Evolutionary conservation across 2,113 vertebrate genomes (phyloP).

Genomic region (Damaliscus lunatus): DNA sequence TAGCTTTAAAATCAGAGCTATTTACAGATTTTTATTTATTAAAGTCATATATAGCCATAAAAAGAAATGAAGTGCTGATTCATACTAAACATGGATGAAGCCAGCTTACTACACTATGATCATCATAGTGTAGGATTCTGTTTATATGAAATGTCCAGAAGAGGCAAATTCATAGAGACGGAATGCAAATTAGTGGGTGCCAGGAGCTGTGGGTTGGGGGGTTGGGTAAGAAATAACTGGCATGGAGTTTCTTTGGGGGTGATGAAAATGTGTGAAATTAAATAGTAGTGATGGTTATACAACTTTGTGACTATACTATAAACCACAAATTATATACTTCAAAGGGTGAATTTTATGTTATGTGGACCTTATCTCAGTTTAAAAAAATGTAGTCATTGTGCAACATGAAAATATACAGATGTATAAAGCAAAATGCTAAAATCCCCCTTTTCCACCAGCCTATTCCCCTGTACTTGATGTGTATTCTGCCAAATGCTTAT

Average conservation of each 20-base stretch:
- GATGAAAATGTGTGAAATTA: not conserved
- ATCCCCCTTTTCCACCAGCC: not conserved
- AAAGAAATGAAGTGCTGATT: not conserved
- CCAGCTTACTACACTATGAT: not conserved
- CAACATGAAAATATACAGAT: not conserved
- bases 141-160: not conserved
- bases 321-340: not conserved
- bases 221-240: not conserved
- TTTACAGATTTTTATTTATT: not conserved
- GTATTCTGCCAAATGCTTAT: not conserved
- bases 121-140: not conserved
- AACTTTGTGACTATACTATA: slow-evolving; percentile 2
- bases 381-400: not conserved
- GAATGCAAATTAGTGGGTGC: not conserved
- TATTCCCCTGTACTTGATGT: not conserved
- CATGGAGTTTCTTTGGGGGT: not conserved
- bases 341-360: not conserved
- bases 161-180: not conserved
- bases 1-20: not conserved
- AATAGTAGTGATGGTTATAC: not conserved
- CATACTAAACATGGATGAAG: not conserved
- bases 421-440: slow-evolving; percentile 13
- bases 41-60: not conserved
- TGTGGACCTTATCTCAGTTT: not conserved
- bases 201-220: not conserved